These are phyloP conservation scores for Patagioenas fasciata DNA, from an alignment of 2,113 vertebrate genomes.

Conservation along the genomic window DNA sequence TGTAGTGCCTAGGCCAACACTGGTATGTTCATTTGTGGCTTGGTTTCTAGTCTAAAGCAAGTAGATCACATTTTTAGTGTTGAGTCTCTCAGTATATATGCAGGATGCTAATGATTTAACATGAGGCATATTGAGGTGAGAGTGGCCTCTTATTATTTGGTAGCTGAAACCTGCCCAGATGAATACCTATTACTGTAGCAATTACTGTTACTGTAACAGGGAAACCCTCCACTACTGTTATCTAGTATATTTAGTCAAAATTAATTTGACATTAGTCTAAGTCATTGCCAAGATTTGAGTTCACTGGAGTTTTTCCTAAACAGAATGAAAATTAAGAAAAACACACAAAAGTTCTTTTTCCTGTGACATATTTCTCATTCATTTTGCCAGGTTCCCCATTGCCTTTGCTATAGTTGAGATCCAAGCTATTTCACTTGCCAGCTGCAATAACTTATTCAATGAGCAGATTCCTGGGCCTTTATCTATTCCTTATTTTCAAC, in stretches of 20 bases:
- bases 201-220: not conserved
- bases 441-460: not conserved
- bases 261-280: not conserved
- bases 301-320: not conserved
- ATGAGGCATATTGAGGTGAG: not conserved
- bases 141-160: not conserved
- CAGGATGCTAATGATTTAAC: not conserved
- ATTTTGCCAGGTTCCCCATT: not conserved
- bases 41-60: not conserved
- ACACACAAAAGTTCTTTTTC: not conserved
- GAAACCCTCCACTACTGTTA: not conserved
- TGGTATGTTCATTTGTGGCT: not conserved
- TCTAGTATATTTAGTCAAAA: not conserved
- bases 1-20: not conserved
- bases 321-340: conserved; percentile 1
- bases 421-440: not conserved
- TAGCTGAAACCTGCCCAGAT: not conserved
- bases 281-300: not conserved
- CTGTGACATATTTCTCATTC: not conserved
- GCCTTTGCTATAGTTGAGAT: not conserved
- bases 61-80: not conserved
- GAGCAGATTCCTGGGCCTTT: not conserved
- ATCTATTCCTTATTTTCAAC: not conserved
- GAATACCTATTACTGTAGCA: not conserved
- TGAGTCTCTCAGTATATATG: not conserved